Conservation (phyloP, 2,797 vertebrate species). For the Brachyrhaphis roseni region DNA sequence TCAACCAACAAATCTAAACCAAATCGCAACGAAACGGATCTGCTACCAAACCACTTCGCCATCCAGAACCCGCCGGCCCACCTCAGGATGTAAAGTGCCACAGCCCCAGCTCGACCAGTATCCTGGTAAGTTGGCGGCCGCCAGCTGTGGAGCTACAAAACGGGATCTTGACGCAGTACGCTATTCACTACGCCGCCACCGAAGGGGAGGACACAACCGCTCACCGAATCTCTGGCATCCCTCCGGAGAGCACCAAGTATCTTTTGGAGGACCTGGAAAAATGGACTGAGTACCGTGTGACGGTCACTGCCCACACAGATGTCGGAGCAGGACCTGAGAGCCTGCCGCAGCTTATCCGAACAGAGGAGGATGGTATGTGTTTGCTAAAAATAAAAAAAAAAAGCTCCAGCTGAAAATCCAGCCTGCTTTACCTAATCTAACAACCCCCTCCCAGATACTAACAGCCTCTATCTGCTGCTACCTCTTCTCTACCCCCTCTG, state of each 20-base stretch:
- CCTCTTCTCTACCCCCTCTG: conserved; percentile 58
- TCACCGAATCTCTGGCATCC: conserved; percentile 86
- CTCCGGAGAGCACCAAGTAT: conserved; percentile 89
- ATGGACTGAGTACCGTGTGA: conserved; percentile 98
- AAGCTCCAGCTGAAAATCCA: conserved; percentile 64
- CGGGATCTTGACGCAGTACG: conserved; percentile 93
- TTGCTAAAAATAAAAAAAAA: conserved; percentile 37
- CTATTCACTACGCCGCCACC: conserved; percentile 87
- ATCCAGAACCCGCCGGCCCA: conserved; percentile 95
- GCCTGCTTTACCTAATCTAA: conserved; percentile 59
- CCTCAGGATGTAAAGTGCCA: conserved; percentile 95
- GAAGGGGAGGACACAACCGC: conserved; percentile 90
- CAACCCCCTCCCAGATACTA: conserved; percentile 58
- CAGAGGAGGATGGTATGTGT: conserved; percentile 99
- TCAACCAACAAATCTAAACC: conserved; percentile 38
- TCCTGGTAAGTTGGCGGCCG: conserved; percentile 99
- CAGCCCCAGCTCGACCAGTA: conserved; percentile 97
- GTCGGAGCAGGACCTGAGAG: conserved; percentile 97
- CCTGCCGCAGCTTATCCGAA: conserved; percentile 92
- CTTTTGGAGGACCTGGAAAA: conserved; percentile 99
- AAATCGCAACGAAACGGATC: conserved; percentile 34
- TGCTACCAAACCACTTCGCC: conserved; percentile 54
- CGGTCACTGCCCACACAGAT: conserved; percentile 94
- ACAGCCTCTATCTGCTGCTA: conserved; percentile 58
- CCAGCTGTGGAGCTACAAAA: conserved; percentile 94